Base-by-base conservation (phyloP, 2,888 invertebrate genomes). In the Petrophora chlorosata region DNA sequence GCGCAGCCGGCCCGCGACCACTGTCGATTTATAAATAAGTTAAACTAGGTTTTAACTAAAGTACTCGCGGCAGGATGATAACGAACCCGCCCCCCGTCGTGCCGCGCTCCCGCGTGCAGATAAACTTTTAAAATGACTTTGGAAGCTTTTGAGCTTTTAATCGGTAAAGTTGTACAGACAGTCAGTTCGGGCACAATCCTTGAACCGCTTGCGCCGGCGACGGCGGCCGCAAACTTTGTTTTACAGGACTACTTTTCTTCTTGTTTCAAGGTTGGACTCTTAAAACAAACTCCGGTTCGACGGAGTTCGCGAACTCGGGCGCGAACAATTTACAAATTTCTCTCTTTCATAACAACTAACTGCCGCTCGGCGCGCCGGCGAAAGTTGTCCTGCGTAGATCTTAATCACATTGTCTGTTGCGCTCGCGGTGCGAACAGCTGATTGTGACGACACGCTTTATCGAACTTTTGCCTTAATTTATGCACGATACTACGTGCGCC, bases 111-210 rank as follows among this genome's bases (percentile, higher is more conserved):
- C 85, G 84, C 90, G 85, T 85, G 82, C 86, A 90, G 91, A 91
- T 91, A 91, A 91, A 91, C 91, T 91, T 91, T 91, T 90, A 90
- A 91, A 91, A 91, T 91, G 91, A 91, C 91, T 91, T 91, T 89
- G 88, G 91, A 90, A 90, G 90, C 91, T 90, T 90, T 91, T 90
- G 91, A 91, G 91, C 91, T 90, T 91, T 91, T 91, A 91, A 91
- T 91, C 91, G 91, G 90, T 88, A 89, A 91, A 91, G 91, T 91
- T 91, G 89, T 88, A 89, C 90, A 90, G 90, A 89, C 90, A 90
- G 90, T 90, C 91, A 90, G 90, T 90, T 90, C 85, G 89, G 90
- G 85, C 79, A 88, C 91, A 90, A 90, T 91, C 90, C 91, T 91
- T 90, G 90, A 90, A 90, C 90, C 86, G 90, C 89, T 89, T 90